phyloP scores from a whole-genome alignment of 2,888 invertebrate species.

The Lasioglossum zephyrum region DNA sequence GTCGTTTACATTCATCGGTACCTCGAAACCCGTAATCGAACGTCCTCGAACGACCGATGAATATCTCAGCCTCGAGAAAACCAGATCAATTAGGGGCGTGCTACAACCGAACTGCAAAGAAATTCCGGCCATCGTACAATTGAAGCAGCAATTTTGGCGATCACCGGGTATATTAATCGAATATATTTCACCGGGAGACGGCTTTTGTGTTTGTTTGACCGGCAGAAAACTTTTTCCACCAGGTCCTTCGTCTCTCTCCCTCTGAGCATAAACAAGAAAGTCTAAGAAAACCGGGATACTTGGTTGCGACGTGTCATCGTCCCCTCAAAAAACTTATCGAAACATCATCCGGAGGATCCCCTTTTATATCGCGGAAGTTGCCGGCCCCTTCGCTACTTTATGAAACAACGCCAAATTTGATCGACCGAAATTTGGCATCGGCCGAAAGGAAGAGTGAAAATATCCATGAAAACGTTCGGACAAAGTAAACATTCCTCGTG shows the following conservation, averaged over 20 bases:
- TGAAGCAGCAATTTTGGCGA: background rate
- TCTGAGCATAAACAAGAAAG: background rate
- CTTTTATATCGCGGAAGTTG: background rate
- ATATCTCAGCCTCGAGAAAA: background rate
- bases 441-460: background rate
- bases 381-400: background rate
- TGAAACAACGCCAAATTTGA: slow-evolving; percentile 1
- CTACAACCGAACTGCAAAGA: background rate
- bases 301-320: background rate
- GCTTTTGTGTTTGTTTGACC: background rate
- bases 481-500: background rate
- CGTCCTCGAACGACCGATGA: slow-evolving; percentile 18
- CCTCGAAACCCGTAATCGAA: slow-evolving; percentile 34
- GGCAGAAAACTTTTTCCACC: background rate
- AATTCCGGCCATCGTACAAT: background rate
- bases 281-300: background rate
- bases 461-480: background rate
- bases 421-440: background rate
- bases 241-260: background rate
- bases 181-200: background rate
- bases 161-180: background rate
- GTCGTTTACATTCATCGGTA: background rate
- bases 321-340: slow-evolving; percentile 15
- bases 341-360: background rate
- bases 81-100: background rate